Conservation (phyloP, 2,888 invertebrate genomes). For the Synanthedon tipuliformis region DNA sequence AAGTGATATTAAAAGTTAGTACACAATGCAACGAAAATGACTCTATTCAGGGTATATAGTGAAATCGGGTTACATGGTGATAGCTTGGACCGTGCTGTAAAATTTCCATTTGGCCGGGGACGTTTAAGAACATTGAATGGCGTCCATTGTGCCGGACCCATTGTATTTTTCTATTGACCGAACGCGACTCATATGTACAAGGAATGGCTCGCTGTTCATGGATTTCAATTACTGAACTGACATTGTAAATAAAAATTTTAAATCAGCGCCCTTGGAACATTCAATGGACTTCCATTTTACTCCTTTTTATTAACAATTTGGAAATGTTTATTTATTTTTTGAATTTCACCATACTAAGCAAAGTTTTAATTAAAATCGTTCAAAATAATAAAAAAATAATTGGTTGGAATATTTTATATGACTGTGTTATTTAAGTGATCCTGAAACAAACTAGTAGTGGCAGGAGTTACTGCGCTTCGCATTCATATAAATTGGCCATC, state of each 20-base stretch:
- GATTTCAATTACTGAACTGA: slow-evolving; percentile 51
- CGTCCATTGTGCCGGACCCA: slow-evolving; percentile 42
- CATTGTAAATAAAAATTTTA: slow-evolving; percentile 25
- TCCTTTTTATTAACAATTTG: too few relatives aligned
- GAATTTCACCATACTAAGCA: too few relatives aligned
- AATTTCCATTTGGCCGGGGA: slow-evolving; percentile 57
- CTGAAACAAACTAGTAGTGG: too few relatives aligned
- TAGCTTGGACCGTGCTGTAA: slow-evolving; percentile 41
- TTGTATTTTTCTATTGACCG: slow-evolving; percentile 63
- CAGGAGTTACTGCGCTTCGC: too few relatives aligned
- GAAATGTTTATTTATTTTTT: too few relatives aligned
- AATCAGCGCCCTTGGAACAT: too few relatives aligned
- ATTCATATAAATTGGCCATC: too few relatives aligned
- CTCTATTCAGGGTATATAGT: slow-evolving; percentile 11
- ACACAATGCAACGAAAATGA: slow-evolving; percentile 7
- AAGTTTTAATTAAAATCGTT: too few relatives aligned
- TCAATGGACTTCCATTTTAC: too few relatives aligned
- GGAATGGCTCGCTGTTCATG: slow-evolving; percentile 29
- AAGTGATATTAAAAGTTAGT: slow-evolving; percentile 4
- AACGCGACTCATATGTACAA: slow-evolving; percentile 35
- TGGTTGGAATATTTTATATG: too few relatives aligned
- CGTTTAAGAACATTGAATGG: slow-evolving; percentile 57
- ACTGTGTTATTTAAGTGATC: too few relatives aligned
- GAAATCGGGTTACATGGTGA: slow-evolving; percentile 33
- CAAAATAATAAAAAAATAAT: too few relatives aligned